These are phyloP conservation scores for Gyrodactylus bullatarudis DNA, from an alignment of 1,140 invertebrate genomes.

Conservation along the genomic window DNA sequence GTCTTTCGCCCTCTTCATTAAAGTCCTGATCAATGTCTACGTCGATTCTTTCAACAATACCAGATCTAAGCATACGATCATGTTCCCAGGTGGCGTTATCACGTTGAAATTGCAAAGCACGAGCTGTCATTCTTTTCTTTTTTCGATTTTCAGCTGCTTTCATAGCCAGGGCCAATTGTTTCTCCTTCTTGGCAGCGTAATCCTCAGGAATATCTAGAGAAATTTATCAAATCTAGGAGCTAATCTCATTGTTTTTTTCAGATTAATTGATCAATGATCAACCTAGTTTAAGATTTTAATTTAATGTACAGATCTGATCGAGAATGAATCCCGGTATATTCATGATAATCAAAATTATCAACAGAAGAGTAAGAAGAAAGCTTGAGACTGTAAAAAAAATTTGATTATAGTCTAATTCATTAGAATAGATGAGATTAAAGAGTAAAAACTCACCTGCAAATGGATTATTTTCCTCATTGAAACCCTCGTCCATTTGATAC, in stretches of 20 bases:
- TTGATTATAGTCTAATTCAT: too few species aligned
- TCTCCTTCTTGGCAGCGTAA: not conserved
- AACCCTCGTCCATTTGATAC: not conserved
- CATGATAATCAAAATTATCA: too few species aligned
- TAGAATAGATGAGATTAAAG: too few species aligned
- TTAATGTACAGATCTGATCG: too few species aligned
- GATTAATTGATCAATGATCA: too few species aligned
- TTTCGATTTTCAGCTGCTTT: not conserved
- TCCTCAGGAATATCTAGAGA: not conserved
- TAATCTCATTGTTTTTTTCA: too few species aligned
- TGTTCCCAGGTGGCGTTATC: slow-evolving; percentile 95
- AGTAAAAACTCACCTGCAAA: not conserved
- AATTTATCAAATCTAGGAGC: too few species aligned
- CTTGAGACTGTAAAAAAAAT: too few species aligned
- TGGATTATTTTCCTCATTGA: not conserved
- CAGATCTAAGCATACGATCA: slow-evolving; percentile 79
- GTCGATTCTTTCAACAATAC: slow-evolving; percentile 54
- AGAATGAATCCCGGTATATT: too few species aligned
- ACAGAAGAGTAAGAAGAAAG: too few species aligned
- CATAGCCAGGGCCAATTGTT: not conserved
- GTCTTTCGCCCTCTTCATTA: slow-evolving; percentile 46
- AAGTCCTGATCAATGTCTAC: slow-evolving; percentile 55
- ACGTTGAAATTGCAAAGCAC: slow-evolving; percentile 52
- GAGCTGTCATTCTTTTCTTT: slow-evolving; percentile 43
- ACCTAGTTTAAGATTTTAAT: too few species aligned